Conservation (phyloP, 1,140 invertebrate species). For the Micrasema longulum region DNA sequence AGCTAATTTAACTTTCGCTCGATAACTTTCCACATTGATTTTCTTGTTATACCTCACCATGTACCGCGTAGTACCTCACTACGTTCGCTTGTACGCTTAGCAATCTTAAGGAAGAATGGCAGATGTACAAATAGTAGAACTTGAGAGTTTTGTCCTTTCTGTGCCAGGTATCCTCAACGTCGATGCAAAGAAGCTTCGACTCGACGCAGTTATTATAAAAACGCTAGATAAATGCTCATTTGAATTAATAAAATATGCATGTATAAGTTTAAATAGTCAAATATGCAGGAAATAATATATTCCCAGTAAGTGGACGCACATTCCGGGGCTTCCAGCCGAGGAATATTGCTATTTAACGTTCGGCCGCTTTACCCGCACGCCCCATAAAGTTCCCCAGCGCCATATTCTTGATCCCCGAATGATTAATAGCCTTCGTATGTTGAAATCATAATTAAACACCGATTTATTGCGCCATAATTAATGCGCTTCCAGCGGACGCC, state of each 20-base stretch:
- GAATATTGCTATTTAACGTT: conserved; percentile 1
- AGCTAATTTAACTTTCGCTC: conserved; percentile 9
- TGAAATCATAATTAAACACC: conserved; percentile 30
- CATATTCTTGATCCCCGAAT: conserved; percentile 15
- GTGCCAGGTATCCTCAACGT: background rate
- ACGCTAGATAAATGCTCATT: background rate
- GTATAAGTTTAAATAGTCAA: too few species aligned
- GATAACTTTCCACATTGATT: conserved; percentile 27
- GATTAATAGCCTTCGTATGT: conserved; percentile 21
- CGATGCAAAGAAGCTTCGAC: background rate
- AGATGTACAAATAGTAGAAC: background rate
- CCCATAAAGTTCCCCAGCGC: conserved; percentile 18
- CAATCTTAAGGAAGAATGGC: conserved; percentile 5
- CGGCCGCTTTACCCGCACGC: background rate
- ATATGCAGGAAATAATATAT: background rate
- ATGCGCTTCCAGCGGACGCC: too few species aligned
- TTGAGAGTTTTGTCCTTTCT: conserved; percentile 3
- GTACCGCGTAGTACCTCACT: too few species aligned
- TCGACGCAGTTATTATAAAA: background rate
- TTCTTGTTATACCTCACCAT: too few species aligned
- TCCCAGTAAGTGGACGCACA: background rate
- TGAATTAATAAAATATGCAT: too few species aligned
- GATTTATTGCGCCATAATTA: conserved; percentile 26
- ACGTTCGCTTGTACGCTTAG: too few species aligned
- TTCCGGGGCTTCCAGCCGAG: background rate